phyloP scores from a whole-genome alignment of 1,140 invertebrate species.

The Cherax destructor region DNA sequence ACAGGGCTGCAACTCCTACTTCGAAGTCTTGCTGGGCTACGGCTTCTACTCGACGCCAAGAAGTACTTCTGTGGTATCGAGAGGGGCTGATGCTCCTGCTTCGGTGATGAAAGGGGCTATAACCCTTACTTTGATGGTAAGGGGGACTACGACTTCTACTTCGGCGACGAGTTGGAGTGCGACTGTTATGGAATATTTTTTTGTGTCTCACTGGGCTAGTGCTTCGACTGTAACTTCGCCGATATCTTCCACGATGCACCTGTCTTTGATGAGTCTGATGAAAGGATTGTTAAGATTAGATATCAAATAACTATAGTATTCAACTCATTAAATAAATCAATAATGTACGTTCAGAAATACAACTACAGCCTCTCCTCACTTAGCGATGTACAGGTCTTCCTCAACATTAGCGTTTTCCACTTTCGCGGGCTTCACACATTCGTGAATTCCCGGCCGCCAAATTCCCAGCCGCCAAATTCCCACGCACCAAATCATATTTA shows the following conservation, averaged over 20 bases:
- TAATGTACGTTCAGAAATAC: no score
- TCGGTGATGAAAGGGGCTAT: background rate
- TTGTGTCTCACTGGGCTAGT: conserved; percentile 14
- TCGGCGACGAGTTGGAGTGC: background rate
- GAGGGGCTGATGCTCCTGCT: conserved; percentile 22
- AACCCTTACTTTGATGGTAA: background rate
- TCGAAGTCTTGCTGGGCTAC: background rate
- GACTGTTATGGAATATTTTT: conserved; percentile 3
- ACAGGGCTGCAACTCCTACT: background rate
- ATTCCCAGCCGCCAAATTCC: no score
- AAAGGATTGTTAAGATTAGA: background rate
- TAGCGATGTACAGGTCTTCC: no score
- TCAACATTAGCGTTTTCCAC: no score
- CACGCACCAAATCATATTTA: no score
- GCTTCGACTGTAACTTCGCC: conserved; percentile 26
- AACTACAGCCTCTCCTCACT: no score
- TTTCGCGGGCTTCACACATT: no score
- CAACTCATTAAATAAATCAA: no score
- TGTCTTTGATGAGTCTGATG: background rate
- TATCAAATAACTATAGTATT: no score
- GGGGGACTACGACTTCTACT: conserved; percentile 36
- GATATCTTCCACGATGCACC: conserved; percentile 7
- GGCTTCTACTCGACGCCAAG: conserved; percentile 25
- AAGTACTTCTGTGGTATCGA: conserved; percentile 12
- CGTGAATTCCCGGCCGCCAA: no score